Evolutionary conservation across 92 coral and sea anemone species (phyloP), one percentile per base, ranked within the genome.

Genomic region (Porites evermanni): DNA sequence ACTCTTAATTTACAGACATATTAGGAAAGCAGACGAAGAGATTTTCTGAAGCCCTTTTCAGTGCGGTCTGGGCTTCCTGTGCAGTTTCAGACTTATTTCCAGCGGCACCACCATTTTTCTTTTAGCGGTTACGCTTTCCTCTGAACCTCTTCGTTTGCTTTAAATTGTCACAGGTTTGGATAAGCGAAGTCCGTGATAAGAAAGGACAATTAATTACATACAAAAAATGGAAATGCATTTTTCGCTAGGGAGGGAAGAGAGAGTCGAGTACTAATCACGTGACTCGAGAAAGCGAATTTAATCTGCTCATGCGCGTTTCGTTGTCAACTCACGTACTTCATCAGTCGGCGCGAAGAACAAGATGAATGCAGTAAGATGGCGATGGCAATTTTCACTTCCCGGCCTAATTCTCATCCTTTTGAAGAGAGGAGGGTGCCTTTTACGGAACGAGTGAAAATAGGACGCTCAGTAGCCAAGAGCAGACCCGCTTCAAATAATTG

Each of bases 381-480:
- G 96, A 95, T 95, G 99, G 98, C 98, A 95, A 89, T 97, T 89
- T 96, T 97, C 88, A 95, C 95, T 80, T 92, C 98, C 74, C 92
- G 98, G 77, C 95, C 99, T 18, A 97, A 97, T 77, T 97, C 99
- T 61, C 99, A 97, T 71, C 95, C 96, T 20, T 97, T 97, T 84
- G 98, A 97, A 77, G 99, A 97, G 80, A 90, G 99, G 66, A 94
- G 92, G 83, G 93, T 95, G 66, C 81, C 89, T 70, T 82, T 97
- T 12, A 88, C 93, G 56, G 99, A 97, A 70, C 80, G 98, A 67
- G 93, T 94, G 38, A 97, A 97, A 75, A 90, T 97, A 53, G 99
- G 99, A 86, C 95, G 99, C 67, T 97, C 99, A n/a, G 99, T 97
- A 58, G 99, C 99, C 38, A 97, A 95, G 71, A 95, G 96, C 75